These are phyloP conservation scores for Mixornis gularis DNA, from an alignment of 2,113 vertebrate genomes.

Conservation along the genomic window DNA sequence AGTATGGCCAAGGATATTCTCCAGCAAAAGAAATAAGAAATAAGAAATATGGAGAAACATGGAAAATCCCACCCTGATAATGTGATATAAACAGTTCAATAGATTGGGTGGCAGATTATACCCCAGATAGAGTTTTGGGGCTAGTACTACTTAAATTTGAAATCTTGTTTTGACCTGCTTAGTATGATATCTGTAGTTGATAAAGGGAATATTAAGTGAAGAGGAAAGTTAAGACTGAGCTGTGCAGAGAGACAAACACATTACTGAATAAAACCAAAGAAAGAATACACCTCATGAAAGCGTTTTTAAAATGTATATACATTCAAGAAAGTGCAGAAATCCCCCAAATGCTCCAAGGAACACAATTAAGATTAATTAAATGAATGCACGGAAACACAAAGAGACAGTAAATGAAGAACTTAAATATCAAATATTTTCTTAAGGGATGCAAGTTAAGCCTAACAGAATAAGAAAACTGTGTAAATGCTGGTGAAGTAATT, in stretches of 20 bases:
- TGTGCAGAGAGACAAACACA: background rate
- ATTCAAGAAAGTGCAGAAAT: background rate
- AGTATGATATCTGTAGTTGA: background rate
- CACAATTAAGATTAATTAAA: background rate
- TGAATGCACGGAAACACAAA: background rate
- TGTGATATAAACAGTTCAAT: background rate
- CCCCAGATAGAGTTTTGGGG: background rate
- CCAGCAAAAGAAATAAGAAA: background rate
- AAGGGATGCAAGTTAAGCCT: background rate
- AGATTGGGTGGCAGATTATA: background rate
- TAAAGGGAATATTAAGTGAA: background rate
- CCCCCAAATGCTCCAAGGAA: background rate
- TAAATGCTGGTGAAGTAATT: background rate
- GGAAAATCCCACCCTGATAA: background rate
- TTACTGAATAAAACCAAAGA: background rate
- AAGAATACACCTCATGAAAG: background rate
- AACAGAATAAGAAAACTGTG: background rate
- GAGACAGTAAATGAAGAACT: background rate
- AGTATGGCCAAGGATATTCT: background rate
- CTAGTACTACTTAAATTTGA: background rate
- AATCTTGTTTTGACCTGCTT: background rate
- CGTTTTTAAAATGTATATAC: background rate
- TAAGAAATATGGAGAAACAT: background rate
- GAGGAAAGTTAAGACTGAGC: background rate
- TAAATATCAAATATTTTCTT: background rate